phyloP scores from a whole-genome alignment of 2,113 vertebrate species.

The Saguinus midas region DNA sequence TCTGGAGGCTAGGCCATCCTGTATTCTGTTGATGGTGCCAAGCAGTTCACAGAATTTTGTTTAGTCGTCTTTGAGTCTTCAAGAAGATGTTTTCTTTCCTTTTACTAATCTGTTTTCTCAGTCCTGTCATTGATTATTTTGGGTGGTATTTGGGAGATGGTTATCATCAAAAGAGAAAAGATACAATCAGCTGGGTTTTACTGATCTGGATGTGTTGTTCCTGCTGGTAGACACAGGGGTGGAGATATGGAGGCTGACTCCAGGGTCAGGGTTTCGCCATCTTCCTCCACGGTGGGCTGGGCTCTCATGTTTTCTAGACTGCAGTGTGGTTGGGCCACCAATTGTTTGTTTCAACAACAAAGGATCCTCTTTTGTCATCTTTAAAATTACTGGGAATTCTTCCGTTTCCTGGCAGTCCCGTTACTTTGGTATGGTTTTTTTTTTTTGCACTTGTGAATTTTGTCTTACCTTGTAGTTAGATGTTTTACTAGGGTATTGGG shows the following conservation, averaged over 20 bases:
- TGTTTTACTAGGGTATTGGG: neutral
- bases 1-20: neutral
- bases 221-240: neutral
- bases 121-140: neutral
- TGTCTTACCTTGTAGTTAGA: neutral
- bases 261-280: fast-evolving
- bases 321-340: neutral
- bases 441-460: neutral
- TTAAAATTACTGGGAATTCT: neutral
- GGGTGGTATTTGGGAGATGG: neutral
- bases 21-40: neutral
- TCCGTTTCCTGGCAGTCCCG: neutral
- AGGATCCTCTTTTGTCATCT: neutral
- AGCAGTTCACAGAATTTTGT: neutral
- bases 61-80: neutral
- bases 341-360: neutral
- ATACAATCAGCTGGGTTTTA: neutral
- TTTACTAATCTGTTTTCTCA: neutral
- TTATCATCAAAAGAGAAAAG: neutral
- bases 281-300: too few species aligned
- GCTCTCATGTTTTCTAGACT: neutral
- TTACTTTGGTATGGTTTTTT: neutral
- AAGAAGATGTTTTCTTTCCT: neutral
- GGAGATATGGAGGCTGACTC: neutral
- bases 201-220: neutral